Conservation (phyloP, 2,888 invertebrate genomes). For the Muschampia plurimacula region DNA sequence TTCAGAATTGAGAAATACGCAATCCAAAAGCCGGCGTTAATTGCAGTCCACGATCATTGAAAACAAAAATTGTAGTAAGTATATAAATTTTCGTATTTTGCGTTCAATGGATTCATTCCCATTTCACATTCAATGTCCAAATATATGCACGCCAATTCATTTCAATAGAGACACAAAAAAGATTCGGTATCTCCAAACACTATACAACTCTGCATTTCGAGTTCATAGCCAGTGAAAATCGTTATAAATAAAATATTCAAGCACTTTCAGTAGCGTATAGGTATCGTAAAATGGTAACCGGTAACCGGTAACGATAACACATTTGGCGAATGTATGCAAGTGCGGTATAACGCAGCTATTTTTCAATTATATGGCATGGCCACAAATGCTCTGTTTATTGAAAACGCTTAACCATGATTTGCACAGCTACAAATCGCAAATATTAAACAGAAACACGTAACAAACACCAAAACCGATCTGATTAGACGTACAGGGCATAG, state of each 20-base stretch:
- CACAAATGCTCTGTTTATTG: slow-evolving; percentile 41
- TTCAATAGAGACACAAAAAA: slow-evolving; percentile 37
- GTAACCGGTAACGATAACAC: slow-evolving; percentile 25
- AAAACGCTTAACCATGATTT: slow-evolving; percentile 40
- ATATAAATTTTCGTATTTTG: slow-evolving; percentile 27
- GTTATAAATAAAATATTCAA: slow-evolving; percentile 38
- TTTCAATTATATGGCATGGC: slow-evolving; percentile 35
- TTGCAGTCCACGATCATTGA: slow-evolving; percentile 16
- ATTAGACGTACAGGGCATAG: slow-evolving; percentile 12
- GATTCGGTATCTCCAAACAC: slow-evolving; percentile 35
- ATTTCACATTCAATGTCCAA: slow-evolving; percentile 36
- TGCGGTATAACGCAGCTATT: slow-evolving; percentile 35
- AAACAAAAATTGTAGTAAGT: slow-evolving; percentile 24
- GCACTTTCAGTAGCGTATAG: slow-evolving; percentile 28
- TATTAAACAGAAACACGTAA: slow-evolving; percentile 39
- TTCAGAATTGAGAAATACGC: not conserved
- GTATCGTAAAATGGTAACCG: slow-evolving; percentile 31
- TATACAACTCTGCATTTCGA: slow-evolving; percentile 29
- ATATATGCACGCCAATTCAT: slow-evolving; percentile 36
- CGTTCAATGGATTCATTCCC: slow-evolving; percentile 29
- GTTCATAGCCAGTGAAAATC: slow-evolving; percentile 34
- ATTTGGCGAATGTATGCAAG: slow-evolving; percentile 34
- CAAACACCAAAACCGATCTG: slow-evolving; percentile 35
- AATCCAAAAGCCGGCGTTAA: slow-evolving; percentile 2
- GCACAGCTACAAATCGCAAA: slow-evolving; percentile 32